Base-by-base conservation (phyloP, 2,797 vertebrate genomes). In the Rousettus madagascariensis region DNA sequence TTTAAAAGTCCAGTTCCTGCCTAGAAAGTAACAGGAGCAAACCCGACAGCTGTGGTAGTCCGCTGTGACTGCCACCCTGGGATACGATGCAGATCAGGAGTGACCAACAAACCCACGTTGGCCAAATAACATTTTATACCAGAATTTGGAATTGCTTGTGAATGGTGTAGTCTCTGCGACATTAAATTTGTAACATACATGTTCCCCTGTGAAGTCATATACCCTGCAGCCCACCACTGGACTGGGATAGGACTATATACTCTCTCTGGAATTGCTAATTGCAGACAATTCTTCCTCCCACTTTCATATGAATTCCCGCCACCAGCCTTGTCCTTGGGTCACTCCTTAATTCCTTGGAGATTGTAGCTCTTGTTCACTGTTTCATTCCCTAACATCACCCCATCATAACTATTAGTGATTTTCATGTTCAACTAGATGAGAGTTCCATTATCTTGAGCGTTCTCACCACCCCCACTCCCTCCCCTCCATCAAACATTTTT, bases 111-210 rank as follows among this genome's bases (percentile, higher is more conserved):
- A 74, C 15, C 9, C 41, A 75, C 49, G n/a, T 6, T 4, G 8
- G 33, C 90, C 41, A 75, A 86, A 59, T 75, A 7, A 38, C 43
- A 65, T 36, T 71, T 92, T 71, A 41, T 86, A 22, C 63, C 26
- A 41, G 24, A 80, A 49, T 85, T 85, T 36, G 41, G 30, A 92
- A 59, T 41, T 93, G 20, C 16, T 71, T 68, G 5, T 77, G 68
- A 85, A 55, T 22, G 20, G 69, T 12, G 8, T 28, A 10, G 20
- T 65, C n/a, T 71, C 3, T 17, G 33, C 33, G 19, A 46, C 28
- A n/a, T 65, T 69, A 61, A 51, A 79, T 43, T 11, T 79, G 2
- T 43, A 65, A 4, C 33, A 17, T 28, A 4, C n/a, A 24, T 2
- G 1, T 8, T 85, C 5, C 8, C 13, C 8, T 30, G 43, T 26